phyloP scores from a whole-genome alignment of 1,140 invertebrate genomes.

The Diabrotica undecimpunctata region DNA sequence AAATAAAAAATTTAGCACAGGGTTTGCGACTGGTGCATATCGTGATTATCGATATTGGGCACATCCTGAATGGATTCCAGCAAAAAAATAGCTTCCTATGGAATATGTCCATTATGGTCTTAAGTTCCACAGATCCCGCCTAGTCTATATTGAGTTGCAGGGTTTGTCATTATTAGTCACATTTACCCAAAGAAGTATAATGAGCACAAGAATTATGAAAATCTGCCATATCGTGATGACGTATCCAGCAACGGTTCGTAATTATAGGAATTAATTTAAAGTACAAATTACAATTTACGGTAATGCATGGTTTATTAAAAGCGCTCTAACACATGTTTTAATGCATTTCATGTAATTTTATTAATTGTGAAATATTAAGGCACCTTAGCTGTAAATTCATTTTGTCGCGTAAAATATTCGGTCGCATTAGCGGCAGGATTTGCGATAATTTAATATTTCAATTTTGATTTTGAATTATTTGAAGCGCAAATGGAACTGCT shows the following conservation, averaged over 20 bases:
- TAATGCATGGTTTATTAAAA: constrained; percentile 1
- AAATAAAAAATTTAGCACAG: too few species aligned
- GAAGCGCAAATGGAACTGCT: neutral
- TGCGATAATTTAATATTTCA: neutral
- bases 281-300: neutral
- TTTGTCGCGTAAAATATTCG: neutral
- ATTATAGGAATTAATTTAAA: neutral
- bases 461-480: neutral
- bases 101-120: too few species aligned
- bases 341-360: neutral
- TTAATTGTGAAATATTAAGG: constrained; percentile 1
- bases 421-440: neutral
- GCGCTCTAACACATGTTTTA: neutral
- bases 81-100: too few species aligned
- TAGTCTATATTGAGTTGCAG: too few species aligned
- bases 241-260: neutral
- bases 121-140: too few species aligned
- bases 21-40: too few species aligned
- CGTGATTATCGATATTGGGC: too few species aligned
- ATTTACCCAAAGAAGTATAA: neutral
- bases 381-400: neutral
- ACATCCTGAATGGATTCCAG: too few species aligned
- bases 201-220: neutral
- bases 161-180: too few species aligned
- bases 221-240: neutral